Evolutionary conservation across 2,888 invertebrate genomes (phyloP).

Genomic region (Apantesis nais): DNA sequence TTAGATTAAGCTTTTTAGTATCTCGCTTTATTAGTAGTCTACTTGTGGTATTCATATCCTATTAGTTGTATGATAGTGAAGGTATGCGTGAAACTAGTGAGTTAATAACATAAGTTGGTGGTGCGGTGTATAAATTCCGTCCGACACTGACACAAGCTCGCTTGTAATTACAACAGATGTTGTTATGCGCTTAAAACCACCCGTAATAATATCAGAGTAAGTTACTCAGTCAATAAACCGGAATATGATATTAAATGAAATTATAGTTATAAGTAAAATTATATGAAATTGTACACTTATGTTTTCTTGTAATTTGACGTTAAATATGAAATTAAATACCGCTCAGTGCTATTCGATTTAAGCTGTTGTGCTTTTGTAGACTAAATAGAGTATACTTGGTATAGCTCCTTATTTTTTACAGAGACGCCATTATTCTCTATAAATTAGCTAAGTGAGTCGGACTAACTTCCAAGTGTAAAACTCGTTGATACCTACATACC

Average conservation of each 20-base stretch:
- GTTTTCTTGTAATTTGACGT: not conserved
- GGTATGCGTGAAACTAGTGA: slow-evolving; percentile 66
- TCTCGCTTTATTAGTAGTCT: not conserved
- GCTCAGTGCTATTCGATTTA: no score
- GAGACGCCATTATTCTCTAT: no score
- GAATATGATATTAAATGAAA: slow-evolving; percentile 36
- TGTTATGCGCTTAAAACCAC: slow-evolving; percentile 59
- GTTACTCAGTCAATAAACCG: slow-evolving; percentile 43
- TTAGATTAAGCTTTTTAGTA: not conserved
- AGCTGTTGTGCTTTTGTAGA: no score
- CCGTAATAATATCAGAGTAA: slow-evolving; percentile 38
- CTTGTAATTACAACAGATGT: slow-evolving; percentile 77
- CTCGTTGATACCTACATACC: no score
- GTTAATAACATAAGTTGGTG: slow-evolving; percentile 78
- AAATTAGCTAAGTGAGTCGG: no score
- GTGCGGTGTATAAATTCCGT: slow-evolving; percentile 69
- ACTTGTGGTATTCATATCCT: not conserved
- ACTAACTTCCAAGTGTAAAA: no score
- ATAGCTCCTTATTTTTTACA: no score
- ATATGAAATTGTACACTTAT: not conserved
- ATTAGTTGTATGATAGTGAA: slow-evolving; percentile 43
- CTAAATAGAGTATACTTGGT: no score
- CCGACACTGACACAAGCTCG: slow-evolving; percentile 52
- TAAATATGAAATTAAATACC: not conserved
- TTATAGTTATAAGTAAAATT: not conserved